phyloP scores from a whole-genome alignment of 2,797 vertebrate genomes.

The Esox masquinongy region DNA sequence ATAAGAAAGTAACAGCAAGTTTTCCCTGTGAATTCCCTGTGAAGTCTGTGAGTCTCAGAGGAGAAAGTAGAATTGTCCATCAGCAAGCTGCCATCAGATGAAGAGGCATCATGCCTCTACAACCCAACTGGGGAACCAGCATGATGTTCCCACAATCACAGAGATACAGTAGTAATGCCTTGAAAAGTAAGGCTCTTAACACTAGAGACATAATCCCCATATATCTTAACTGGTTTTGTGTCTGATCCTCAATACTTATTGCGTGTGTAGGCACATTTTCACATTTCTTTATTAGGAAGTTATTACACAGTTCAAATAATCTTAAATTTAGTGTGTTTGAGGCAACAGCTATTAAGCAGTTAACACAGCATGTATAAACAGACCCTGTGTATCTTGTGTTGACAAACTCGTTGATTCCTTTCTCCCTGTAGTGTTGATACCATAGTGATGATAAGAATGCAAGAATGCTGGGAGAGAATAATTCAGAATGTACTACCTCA shows the following conservation, averaged over 20 bases:
- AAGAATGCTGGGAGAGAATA: conserved; percentile 7
- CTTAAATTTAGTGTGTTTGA: not conserved
- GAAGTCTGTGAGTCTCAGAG: not conserved
- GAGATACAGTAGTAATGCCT: not conserved
- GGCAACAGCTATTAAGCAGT: not conserved
- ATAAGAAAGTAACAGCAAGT: not conserved
- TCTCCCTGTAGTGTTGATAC: not conserved
- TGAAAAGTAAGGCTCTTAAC: not conserved
- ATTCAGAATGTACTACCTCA: not conserved
- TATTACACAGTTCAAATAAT: not conserved
- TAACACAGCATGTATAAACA: not conserved
- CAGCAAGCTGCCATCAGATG: not conserved
- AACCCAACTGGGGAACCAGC: not conserved
- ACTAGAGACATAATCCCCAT: not conserved
- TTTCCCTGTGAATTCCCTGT: too few species aligned
- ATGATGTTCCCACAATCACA: not conserved
- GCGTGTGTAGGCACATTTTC: not conserved
- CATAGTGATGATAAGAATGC: conserved; percentile 4
- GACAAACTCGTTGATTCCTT: not conserved
- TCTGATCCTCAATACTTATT: not conserved
- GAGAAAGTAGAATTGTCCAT: not conserved
- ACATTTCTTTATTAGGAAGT: not conserved
- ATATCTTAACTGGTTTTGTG: not conserved
- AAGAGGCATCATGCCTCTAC: not conserved
- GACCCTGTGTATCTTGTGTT: not conserved